Evolutionary conservation across 2,888 invertebrate genomes (phyloP), one percentile per base, ranked within the genome.

Genomic region (Sthenelais limicola): DNA sequence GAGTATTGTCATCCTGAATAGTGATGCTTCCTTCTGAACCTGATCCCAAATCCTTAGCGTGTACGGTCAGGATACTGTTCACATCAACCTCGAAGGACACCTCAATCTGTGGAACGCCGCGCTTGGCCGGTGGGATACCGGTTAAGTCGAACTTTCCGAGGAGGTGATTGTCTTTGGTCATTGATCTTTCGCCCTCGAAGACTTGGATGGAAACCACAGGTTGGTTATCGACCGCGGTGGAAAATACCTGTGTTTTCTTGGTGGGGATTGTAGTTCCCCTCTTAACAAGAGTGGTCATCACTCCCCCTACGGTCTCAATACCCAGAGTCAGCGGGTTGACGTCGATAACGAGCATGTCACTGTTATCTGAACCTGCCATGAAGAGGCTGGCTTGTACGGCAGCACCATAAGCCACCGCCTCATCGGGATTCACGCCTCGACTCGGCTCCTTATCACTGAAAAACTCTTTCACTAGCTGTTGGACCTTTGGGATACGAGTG

Each of bases 161-260:
- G 79, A 97, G 91, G 89, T 99, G 98, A 90, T 99, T 99, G 90
- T 99, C 98, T 89, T 98, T 98, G 79, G 98, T 98, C 98, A 99
- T 98, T 28, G 98, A 97, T 84, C 99, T 93, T 89, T 99, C 99
- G 82, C 99, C 98, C 90, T 99, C 98, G 88, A 95, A 98, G 68
- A 90, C 90, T 89, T 96, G 96, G 87, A 99, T 99, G 79, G 98
- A 98, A 68, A 99, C 98, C 3, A 97, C 97, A 89, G 97, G 96
- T 88, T 99, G 99, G 89, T 98, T 99, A 88, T 99, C 99, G 33
- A 97, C 95, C 72, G 98, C 98, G 0, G 99, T 99, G 0, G 98
- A 97, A 92, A 99, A 99, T 86, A 98, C 96, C 89, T 99, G 98
- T 0, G 96, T 96, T 88, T 99, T 98, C 91, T 98, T 98, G 68